A percentile compares a stretch with the other conserved stretches of the same genome.
phyloP scores from a whole-genome alignment of 2,797 vertebrate genomes.

The Lithobates pipiens region DNA sequence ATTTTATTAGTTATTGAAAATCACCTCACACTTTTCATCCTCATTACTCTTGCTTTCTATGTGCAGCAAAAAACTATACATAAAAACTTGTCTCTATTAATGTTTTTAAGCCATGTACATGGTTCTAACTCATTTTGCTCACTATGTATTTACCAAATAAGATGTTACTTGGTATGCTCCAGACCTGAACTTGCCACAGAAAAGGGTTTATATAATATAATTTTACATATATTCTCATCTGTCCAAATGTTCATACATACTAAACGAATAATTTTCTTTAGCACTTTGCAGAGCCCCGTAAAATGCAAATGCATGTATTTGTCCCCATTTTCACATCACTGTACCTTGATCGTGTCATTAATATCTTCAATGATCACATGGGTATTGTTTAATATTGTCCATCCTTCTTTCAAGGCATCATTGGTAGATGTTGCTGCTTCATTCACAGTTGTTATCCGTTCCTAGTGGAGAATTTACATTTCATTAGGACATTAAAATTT shows the following conservation, averaged over 20 bases:
- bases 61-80: too few species aligned
- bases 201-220: neutral
- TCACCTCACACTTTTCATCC: too few species aligned
- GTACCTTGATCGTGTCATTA: constrained; percentile 83
- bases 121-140: neutral
- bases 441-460: constrained; percentile 67
- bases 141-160: neutral
- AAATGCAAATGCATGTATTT: too few species aligned
- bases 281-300: neutral
- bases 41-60: too few species aligned
- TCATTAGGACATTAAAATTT: neutral
- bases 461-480: constrained; percentile 63
- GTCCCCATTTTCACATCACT: neutral
- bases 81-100: too few species aligned
- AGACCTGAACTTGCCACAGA: neutral
- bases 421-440: constrained; percentile 75
- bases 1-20: too few species aligned
- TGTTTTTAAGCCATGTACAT: too few species aligned
- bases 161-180: neutral
- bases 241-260: neutral
- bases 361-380: constrained; percentile 73
- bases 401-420: constrained; percentile 72
- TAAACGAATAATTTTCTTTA: neutral
- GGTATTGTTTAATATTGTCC: constrained; percentile 69
- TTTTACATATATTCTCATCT: neutral